Percentiles rank a stretch among this genome's conserved stretches.
Conservation (phyloP, 2,113 vertebrate species). For the Terrapene triunguis region DNA sequence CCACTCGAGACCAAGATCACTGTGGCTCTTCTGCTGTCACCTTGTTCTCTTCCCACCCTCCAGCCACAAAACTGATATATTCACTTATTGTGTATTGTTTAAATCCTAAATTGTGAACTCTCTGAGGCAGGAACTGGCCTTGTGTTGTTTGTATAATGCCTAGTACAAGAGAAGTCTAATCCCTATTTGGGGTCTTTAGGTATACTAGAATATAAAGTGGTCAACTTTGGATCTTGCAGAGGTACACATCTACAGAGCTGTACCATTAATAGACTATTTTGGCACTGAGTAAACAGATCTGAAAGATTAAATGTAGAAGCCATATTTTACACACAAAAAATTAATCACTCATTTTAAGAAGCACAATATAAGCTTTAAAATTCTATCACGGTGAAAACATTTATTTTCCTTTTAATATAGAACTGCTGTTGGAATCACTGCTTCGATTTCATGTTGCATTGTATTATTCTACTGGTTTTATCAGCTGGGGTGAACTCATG, state of each 20-base stretch:
- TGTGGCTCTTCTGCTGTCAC: too few relatives aligned
- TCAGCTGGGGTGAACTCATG: background rate
- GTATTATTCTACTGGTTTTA: background rate
- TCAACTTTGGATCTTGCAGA: background rate
- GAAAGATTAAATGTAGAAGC: background rate
- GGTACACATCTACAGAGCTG: background rate
- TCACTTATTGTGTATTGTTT: too few relatives aligned
- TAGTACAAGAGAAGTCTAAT: background rate
- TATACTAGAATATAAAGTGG: background rate
- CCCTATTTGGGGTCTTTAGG: background rate
- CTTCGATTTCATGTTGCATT: background rate
- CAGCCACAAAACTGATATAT: too few relatives aligned
- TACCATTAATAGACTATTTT: background rate
- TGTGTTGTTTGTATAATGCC: background rate
- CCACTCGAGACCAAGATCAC: too few relatives aligned
- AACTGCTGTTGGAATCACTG: background rate
- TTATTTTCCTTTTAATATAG: background rate
- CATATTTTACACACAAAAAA: background rate
- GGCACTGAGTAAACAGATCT: background rate
- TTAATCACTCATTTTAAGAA: background rate
- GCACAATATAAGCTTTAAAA: background rate
- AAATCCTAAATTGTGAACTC: background rate
- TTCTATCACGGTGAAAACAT: background rate
- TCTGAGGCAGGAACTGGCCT: background rate
- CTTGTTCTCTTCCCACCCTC: too few relatives aligned